Evolutionary conservation across 2,888 invertebrate genomes (phyloP).

Genomic region (Lycaena phlaeas): DNA sequence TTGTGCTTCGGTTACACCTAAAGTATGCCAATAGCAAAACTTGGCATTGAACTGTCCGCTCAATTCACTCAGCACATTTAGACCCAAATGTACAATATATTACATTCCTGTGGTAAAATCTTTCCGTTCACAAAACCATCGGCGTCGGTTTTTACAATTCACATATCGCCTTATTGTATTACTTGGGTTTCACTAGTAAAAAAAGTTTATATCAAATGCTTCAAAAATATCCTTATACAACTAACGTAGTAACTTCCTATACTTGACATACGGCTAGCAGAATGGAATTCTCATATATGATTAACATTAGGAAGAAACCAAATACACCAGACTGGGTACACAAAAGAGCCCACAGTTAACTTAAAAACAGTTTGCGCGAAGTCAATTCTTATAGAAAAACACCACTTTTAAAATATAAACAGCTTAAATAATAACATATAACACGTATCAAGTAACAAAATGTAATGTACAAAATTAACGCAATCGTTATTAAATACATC

Average conservation of each 20-base stretch:
- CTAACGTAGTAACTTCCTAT: constrained; percentile 66
- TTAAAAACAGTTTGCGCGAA: constrained; percentile 51
- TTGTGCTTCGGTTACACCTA: constrained; percentile 45
- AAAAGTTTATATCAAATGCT: constrained; percentile 73
- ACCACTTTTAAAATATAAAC: constrained; percentile 62
- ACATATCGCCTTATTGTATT: constrained; percentile 52
- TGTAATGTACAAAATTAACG: constrained; percentile 71
- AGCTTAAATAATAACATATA: constrained; percentile 68
- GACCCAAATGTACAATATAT: constrained; percentile 73
- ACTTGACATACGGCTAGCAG: constrained; percentile 57
- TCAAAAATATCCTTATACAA: constrained; percentile 72
- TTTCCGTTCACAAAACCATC: constrained; percentile 63
- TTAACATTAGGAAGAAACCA: constrained; percentile 59
- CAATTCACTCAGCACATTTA: constrained; percentile 69
- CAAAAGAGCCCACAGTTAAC: constrained; percentile 56
- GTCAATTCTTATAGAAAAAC: constrained; percentile 62
- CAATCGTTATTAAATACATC: constrained; percentile 31
- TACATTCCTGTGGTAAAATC: constrained; percentile 67
- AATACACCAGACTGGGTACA: constrained; percentile 63
- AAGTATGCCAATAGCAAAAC: constrained; percentile 69
- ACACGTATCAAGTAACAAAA: constrained; percentile 57
- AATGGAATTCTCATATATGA: constrained; percentile 56
- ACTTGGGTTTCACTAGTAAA: constrained; percentile 69
- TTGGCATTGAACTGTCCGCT: constrained; percentile 64
- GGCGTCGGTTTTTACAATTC: constrained; percentile 63